Evolutionary conservation across 2,797 vertebrate genomes (phyloP), one percentile per base, ranked within the genome.

Genomic region (Alosa sapidissima): DNA sequence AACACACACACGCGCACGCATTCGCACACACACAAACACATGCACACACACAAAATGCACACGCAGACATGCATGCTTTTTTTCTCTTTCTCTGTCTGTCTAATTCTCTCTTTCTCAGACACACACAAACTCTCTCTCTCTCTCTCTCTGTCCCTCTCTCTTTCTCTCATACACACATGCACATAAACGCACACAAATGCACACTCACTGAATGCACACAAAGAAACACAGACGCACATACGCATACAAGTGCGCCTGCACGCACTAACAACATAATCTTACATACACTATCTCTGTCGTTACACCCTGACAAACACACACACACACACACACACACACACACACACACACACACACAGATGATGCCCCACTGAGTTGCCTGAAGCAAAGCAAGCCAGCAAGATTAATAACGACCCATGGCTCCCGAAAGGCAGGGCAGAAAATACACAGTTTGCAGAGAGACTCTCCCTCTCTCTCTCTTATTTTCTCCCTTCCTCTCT

Each of bases 361-460:
- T 91, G 89, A 92, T 92, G 93, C 91, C 93, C 93, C 91, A 92
- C 94, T 94, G 94, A 93, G 94, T 88, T 88, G 94, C 94, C 94
- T 94, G 93, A 93, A 95, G 94, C 93, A 92, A 93, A 92, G 93
- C 93, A 93, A 94, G 94, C 93, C 89, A 92, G 93, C 91, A 93
- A 94, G 94, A 96, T 96, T 95, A 95, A 96, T 95, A 95, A 94
- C 93, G 93, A 95, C 93, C 94, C 92, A 90, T 94, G 92, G 91
- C 92, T 95, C 94, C 93, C 94, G 89, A 91, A 87, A 93, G 94
- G 94, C 93, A 93, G 89, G 92, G 91, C 92, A 93, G 94, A 94
- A 95, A 95, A 95, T 93, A 94, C 94, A 94, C 93, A 94, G 94
- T 95, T 94, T 93, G 93, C 92, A 91, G 92, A 92, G 93, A 91